A percentile compares a stretch with the other conserved stretches of the same genome.
Evolutionary conservation across 2,113 vertebrate genomes (phyloP).

Genomic region (Carassius carassius): DNA sequence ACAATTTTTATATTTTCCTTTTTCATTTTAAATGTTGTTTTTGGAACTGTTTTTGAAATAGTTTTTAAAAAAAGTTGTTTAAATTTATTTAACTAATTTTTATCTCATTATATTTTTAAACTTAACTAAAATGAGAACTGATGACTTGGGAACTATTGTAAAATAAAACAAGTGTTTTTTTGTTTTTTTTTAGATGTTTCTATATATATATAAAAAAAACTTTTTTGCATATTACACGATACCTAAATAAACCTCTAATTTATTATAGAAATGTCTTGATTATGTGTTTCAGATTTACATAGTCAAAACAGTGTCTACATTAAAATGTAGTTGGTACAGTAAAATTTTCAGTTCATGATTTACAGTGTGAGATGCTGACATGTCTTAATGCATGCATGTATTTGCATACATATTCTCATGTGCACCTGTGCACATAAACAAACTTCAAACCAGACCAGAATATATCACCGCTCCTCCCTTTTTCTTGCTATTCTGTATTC

Average conservation of each 20-base stretch:
- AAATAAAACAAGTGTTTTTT: too few relatives aligned
- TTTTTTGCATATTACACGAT: not conserved
- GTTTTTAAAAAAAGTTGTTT: too few relatives aligned
- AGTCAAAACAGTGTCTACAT: not conserved
- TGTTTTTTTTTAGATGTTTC: too few relatives aligned
- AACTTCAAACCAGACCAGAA: not conserved
- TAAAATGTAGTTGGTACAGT: not conserved
- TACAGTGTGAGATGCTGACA: not conserved
- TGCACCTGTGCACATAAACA: conserved; percentile 3
- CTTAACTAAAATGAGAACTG: too few relatives aligned
- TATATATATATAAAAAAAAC: too few relatives aligned
- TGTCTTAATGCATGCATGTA: not conserved
- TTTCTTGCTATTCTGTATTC: not conserved
- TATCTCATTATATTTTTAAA: too few relatives aligned
- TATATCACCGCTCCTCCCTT: not conserved
- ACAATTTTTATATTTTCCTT: too few relatives aligned
- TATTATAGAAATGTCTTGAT: not conserved
- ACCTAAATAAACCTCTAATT: not conserved
- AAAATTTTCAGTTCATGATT: not conserved
- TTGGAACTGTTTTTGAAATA: too few relatives aligned
- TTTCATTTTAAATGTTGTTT: too few relatives aligned
- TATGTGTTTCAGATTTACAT: not conserved
- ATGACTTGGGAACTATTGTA: too few relatives aligned
- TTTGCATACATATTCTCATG: not conserved
- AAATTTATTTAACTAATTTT: too few relatives aligned